These are phyloP conservation scores for Pristionchus japonicus DNA, from an alignment of 2,888 invertebrate species.

Conservation along the genomic window DNA sequence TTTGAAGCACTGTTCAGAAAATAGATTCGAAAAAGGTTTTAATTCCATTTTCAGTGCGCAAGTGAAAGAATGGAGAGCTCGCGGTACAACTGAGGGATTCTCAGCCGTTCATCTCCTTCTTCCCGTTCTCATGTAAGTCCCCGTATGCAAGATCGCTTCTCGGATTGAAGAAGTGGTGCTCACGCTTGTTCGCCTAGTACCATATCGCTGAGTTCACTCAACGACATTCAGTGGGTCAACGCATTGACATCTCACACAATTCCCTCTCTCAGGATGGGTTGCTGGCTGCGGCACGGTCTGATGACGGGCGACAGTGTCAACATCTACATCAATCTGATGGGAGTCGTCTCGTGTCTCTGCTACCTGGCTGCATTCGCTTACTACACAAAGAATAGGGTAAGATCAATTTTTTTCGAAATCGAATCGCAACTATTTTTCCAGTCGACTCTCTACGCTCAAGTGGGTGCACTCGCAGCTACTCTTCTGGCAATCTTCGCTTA, in stretches of 20 bases:
- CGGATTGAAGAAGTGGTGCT: too few species aligned
- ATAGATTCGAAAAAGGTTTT: not conserved
- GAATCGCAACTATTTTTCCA: constrained; percentile 55
- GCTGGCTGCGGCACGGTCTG: constrained; percentile 70
- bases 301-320: constrained; percentile 67
- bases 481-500: constrained; percentile 63
- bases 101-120: constrained; percentile 72
- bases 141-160: too few species aligned
- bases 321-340: constrained; percentile 66
- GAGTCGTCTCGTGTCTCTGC: constrained; percentile 62
- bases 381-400: constrained; percentile 71
- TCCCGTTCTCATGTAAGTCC: constrained; percentile 67
- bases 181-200: too few species aligned
- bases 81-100: constrained; percentile 73
- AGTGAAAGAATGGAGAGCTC: constrained; percentile 65
- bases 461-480: constrained; percentile 53
- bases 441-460: constrained; percentile 69
- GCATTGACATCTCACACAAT: not conserved
- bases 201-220: too few species aligned
- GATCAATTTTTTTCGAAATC: not conserved
- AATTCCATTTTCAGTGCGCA: constrained; percentile 49
- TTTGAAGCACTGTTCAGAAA: too few species aligned
- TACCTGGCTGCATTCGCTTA: constrained; percentile 68
- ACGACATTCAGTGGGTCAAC: too few species aligned
- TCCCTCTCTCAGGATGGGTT: constrained; percentile 59